Percentiles rank a stretch among this genome's conserved stretches.
Evolutionary conservation across 2,113 vertebrate species (phyloP).

Genomic region (Syngnathus scovelli): DNA sequence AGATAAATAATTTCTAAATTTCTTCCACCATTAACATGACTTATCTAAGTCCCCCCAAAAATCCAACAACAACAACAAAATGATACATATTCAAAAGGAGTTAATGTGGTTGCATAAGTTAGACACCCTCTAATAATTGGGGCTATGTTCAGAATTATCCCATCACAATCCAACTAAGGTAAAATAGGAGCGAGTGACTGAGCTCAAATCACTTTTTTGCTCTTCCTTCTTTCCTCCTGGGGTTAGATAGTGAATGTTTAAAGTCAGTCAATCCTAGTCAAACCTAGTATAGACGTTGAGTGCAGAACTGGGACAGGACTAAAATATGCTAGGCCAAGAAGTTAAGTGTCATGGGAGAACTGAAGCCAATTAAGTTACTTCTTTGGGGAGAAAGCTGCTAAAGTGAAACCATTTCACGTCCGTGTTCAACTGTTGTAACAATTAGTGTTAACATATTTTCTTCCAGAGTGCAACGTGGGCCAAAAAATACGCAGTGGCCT

Average conservation of each 20-base stretch:
- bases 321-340: slow-evolving; percentile 8
- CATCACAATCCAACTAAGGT: too few species aligned
- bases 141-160: too few species aligned
- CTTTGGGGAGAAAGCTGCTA: not conserved
- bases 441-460: slow-evolving; percentile 11
- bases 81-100: not conserved
- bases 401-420: not conserved
- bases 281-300: not conserved
- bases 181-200: too few species aligned
- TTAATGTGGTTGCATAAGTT: too few species aligned
- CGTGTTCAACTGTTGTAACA: slow-evolving; percentile 1
- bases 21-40: not conserved
- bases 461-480: slow-evolving; percentile 7
- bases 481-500: slow-evolving; percentile 13
- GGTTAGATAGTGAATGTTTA: not conserved
- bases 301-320: slow-evolving; percentile 22
- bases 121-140: too few species aligned
- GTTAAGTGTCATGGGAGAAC: slow-evolving; percentile 24
- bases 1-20: not conserved
- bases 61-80: not conserved
- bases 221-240: too few species aligned
- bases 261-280: not conserved
- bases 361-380: slow-evolving; percentile 21
- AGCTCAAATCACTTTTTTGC: too few species aligned
- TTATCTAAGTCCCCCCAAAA: too few species aligned